Base-by-base conservation (phyloP, 2,113 vertebrate species). In the Pseudorasbora parva region DNA sequence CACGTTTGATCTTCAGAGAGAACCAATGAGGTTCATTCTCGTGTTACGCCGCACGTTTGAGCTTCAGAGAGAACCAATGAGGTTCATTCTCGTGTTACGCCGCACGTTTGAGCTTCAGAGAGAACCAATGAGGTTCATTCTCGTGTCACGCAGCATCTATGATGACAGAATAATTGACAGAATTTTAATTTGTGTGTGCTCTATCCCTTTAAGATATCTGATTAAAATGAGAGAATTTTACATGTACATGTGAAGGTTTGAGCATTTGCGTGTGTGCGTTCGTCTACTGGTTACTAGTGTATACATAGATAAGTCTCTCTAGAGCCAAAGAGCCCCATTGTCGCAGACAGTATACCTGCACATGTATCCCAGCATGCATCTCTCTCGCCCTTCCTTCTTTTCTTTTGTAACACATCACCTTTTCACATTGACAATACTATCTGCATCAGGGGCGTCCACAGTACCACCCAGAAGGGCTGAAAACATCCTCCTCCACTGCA, bases 381-480 rank as follows among this genome's bases (percentile, higher is more conserved):
- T 87, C 82, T 77, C 54, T 75, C 64, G 49, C 47, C 43, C 88
- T 83, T 87, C 64, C 62, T 68, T 47, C 43, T 82, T 75, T 73
- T 71, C 78, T 86, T 64, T 54, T 79, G 84, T 83, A 87, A 82
- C 82, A 82, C 54, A 81, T 85, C 51, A 12, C 71, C 60, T 86
- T 79, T 87, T 78, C 76, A 85, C 41, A 54, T 33, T 45, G 19
- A 83, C 85, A 87, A 86, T 82, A 17, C 84, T 86, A 87, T 89
- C 88, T 54, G 21, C 78, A 81, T 62, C 85, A 51, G 75, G 59
- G 64, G 59, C 47, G 73, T 72, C 64, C 82, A 56, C 82, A 64
- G 80, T 71, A 79, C 88, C 86, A 89, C 88, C 88, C 88, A 86
- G 78, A 83, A 83, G 77, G 73, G 30, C 60, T n/a, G 54, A 62